Conservation (phyloP, 2,797 vertebrate species). For the Fratercula arctica region DNA sequence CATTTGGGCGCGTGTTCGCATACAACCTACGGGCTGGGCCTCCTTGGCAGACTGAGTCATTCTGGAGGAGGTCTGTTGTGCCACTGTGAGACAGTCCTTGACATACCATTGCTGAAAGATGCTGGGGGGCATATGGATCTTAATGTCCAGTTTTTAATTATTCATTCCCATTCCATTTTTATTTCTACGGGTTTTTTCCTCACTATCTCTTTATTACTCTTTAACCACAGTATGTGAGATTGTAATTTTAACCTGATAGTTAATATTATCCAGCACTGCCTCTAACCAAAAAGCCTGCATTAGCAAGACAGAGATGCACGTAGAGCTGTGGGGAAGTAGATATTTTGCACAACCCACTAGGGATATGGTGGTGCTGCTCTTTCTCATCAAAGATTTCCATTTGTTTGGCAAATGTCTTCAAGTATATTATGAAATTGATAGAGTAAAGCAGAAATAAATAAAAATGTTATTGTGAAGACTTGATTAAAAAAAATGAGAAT, state of each 20-base stretch:
- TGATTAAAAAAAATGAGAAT: neutral
- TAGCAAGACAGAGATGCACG: neutral
- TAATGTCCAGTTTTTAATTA: neutral
- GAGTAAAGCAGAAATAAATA: neutral
- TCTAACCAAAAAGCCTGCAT: neutral
- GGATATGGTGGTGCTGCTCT: neutral
- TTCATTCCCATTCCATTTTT: neutral
- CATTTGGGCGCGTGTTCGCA: fast-evolving
- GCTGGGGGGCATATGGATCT: too few species aligned
- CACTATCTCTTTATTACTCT: neutral
- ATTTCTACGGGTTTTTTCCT: neutral
- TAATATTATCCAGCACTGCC: neutral
- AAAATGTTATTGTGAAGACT: conserved; percentile 7
- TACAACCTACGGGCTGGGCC: neutral
- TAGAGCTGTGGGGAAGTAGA: neutral
- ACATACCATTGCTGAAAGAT: fast-evolving
- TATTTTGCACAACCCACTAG: neutral
- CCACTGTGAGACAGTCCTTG: neutral
- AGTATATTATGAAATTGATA: neutral
- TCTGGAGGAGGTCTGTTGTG: neutral
- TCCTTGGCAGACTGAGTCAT: neutral
- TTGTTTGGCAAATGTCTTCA: neutral
- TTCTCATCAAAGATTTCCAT: neutral
- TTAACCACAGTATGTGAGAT: neutral
- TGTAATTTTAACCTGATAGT: neutral